Conservation (phyloP, 1,140 invertebrate genomes). For the Yoshiicerus persimilis region DNA sequence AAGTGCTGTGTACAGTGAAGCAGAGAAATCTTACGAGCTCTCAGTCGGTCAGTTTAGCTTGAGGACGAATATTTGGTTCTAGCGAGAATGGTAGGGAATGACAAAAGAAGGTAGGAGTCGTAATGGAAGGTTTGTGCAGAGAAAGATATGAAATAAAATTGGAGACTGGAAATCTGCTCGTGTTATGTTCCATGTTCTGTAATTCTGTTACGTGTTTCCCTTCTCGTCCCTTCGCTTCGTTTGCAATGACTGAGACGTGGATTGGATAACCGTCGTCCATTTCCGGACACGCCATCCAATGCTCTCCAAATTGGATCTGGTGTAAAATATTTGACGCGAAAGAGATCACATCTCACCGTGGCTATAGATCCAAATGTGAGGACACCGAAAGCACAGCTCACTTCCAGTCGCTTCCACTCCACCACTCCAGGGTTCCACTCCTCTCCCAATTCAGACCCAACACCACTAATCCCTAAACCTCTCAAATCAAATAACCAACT, state of each 20-base stretch:
- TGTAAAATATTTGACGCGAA: slow-evolving; percentile 18
- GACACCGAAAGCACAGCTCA: neutral
- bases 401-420: too few species aligned
- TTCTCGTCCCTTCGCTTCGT: neutral
- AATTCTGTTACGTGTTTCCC: neutral
- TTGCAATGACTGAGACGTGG: neutral
- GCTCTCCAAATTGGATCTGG: slow-evolving; percentile 9
- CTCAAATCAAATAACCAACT: too few species aligned
- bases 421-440: too few species aligned
- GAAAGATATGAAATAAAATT: neutral
- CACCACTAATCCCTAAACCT: too few species aligned
- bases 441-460: too few species aligned
- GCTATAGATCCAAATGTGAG: neutral
- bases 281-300: slow-evolving; percentile 3
- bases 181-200: neutral
- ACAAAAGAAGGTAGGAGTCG: neutral
- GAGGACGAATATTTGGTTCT: neutral
- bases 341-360: neutral
- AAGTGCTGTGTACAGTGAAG: too few species aligned
- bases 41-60: too few species aligned
- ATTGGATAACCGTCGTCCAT: neutral
- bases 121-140: neutral
- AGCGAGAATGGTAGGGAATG: neutral
- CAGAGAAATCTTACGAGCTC: too few species aligned
- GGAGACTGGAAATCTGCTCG: neutral